Conservation (phyloP, 2,113 vertebrate genomes). For the Haemorhous mexicanus region DNA sequence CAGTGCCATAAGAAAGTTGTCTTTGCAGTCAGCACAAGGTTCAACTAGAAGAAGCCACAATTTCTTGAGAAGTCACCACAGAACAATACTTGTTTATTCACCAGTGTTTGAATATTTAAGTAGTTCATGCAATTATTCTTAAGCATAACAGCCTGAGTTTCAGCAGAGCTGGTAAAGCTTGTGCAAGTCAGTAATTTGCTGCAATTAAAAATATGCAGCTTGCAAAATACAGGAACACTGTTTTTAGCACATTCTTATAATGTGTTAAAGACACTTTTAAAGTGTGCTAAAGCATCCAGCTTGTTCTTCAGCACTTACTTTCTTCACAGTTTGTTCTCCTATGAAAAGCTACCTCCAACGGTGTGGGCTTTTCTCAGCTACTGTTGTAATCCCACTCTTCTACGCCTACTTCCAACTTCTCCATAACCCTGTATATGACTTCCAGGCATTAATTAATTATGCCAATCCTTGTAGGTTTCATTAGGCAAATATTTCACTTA, state of each 20-base stretch:
- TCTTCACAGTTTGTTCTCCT: conserved; percentile 1
- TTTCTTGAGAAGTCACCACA: neutral
- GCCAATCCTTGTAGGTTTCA: neutral
- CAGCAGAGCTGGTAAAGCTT: neutral
- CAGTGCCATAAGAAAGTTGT: neutral
- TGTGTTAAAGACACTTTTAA: neutral
- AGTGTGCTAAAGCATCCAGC: neutral
- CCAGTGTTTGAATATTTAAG: neutral
- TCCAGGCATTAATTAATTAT: conserved; percentile 6
- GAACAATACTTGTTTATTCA: neutral
- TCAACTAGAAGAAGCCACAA: neutral
- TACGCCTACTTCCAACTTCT: neutral
- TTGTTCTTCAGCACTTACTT: neutral
- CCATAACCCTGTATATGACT: neutral
- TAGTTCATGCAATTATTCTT: neutral
- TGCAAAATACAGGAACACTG: neutral
- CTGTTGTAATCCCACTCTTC: neutral
- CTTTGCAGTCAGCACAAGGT: neutral
- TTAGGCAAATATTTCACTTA: neutral
- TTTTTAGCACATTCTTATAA: neutral
- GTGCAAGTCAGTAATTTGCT: neutral
- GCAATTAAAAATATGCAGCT: neutral
- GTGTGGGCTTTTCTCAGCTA: neutral
- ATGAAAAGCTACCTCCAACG: neutral
- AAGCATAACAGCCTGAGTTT: neutral